Evolutionary conservation across 2,113 vertebrate species (phyloP).

Genomic region (Rhinogobius similis): DNA sequence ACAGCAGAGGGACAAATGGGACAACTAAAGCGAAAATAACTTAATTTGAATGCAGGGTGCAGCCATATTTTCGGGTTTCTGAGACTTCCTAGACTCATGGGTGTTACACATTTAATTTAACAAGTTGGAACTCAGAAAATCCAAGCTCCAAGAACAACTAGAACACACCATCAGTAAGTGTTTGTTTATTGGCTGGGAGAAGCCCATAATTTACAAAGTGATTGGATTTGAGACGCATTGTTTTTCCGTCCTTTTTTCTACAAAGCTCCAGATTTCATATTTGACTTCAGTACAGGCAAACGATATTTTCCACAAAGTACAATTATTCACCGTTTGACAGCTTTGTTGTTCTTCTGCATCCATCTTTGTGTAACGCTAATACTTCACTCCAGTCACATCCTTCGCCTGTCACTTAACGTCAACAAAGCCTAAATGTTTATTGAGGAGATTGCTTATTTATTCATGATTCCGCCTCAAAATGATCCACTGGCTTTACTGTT

Average conservation of each 20-base stretch:
- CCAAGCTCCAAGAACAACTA: too few species aligned
- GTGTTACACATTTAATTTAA: too few species aligned
- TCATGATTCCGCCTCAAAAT: slow-evolving; percentile 28
- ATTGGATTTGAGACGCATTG: neutral
- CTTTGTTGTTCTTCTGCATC: neutral
- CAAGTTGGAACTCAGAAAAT: too few species aligned
- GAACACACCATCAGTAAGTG: neutral
- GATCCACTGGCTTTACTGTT: slow-evolving; percentile 17
- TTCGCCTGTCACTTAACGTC: slow-evolving; percentile 3
- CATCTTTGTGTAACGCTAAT: slow-evolving; percentile 17
- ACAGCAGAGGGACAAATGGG: too few species aligned
- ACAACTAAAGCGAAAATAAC: too few species aligned
- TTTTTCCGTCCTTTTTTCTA: neutral
- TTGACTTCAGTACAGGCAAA: too few species aligned
- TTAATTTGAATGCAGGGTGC: too few species aligned
- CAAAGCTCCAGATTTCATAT: neutral
- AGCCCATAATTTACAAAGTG: neutral
- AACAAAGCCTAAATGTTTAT: slow-evolving; percentile 43
- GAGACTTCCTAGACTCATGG: too few species aligned
- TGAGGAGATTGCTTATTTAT: slow-evolving; percentile 38
- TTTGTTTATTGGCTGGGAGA: neutral
- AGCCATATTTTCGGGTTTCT: too few species aligned
- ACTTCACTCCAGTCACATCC: slow-evolving; percentile 23
- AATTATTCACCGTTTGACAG: slow-evolving; percentile 1
- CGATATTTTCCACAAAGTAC: neutral